phyloP scores from a whole-genome alignment of 2,113 vertebrate species.

The Melanostigma gelatinosum region DNA sequence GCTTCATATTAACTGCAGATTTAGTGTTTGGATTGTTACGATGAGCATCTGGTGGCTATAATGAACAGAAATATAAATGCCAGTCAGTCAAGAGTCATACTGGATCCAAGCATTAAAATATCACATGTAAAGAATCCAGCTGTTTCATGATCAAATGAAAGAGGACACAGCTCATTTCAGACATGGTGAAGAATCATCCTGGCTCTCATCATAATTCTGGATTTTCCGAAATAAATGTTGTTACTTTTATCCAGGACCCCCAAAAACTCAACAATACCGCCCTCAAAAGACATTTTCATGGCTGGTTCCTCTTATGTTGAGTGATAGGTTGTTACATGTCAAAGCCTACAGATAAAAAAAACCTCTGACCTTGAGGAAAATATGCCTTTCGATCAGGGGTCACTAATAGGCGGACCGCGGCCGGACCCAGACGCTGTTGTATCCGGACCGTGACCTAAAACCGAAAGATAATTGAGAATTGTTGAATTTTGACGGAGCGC shows the following conservation, averaged over 20 bases:
- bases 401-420: too few species aligned
- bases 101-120: constrained; percentile 4
- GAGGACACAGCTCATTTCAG: constrained; percentile 23
- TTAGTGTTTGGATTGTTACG: background rate
- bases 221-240: constrained; percentile 11
- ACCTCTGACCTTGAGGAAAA: background rate
- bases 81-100: background rate
- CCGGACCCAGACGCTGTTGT: too few species aligned
- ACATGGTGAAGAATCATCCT: constrained; percentile 35
- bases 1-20: background rate
- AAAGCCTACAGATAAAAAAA: background rate
- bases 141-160: constrained; percentile 20
- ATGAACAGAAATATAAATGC: background rate
- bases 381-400: background rate
- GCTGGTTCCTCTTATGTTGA: constrained; percentile 23
- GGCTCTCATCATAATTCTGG: constrained; percentile 23
- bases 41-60: background rate
- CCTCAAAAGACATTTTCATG: constrained; percentile 51
- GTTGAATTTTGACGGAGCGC: too few species aligned
- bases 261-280: constrained; percentile 12
- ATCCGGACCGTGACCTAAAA: too few species aligned
- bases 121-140: constrained; percentile 13
- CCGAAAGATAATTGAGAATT: too few species aligned
- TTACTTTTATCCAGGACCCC: constrained; percentile 43
- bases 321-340: background rate